Percentiles rank a stretch among this genome's conserved stretches.
Conservation (phyloP, 2,113 vertebrate species). For the Hyaena hyaena region DNA sequence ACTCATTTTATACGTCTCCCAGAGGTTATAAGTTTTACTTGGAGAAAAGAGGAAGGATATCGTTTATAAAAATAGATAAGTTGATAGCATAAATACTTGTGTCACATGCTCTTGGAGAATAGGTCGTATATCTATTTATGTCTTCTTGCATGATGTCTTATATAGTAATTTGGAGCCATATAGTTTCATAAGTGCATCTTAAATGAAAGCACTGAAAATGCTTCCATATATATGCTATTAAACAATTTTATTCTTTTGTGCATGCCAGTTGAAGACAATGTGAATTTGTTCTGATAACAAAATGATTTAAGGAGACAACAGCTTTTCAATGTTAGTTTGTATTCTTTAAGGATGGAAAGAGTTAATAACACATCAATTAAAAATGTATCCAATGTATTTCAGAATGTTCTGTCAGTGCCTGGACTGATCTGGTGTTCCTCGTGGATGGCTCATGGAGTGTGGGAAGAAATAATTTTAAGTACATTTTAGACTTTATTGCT, state of each 20-base stretch:
- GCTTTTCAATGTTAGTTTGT: conserved; percentile 2
- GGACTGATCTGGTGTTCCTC: conserved; percentile 94
- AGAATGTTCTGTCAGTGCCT: conserved; percentile 92
- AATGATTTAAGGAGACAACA: not conserved
- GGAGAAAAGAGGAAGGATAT: not conserved
- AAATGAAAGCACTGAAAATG: not conserved
- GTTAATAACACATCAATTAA: conserved; percentile 15
- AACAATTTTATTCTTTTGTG: not conserved
- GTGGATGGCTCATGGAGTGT: conserved; percentile 96
- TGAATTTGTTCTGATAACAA: not conserved
- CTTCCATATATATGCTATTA: not conserved
- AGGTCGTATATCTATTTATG: not conserved
- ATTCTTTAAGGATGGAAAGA: not conserved
- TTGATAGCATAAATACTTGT: not conserved
- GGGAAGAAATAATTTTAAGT: conserved; percentile 93
- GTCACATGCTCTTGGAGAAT: not conserved
- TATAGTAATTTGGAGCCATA: not conserved
- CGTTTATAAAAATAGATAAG: not conserved
- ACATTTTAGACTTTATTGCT: conserved; percentile 92
- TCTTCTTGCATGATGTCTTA: not conserved
- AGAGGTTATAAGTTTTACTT: conserved; percentile 43
- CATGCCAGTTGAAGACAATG: not conserved
- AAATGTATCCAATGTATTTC: conserved; percentile 71
- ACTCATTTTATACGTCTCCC: conserved; percentile 26
- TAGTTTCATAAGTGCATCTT: not conserved